These are phyloP conservation scores for Hylaeus anthracinus DNA, from an alignment of 1,140 invertebrate genomes.

Conservation along the genomic window DNA sequence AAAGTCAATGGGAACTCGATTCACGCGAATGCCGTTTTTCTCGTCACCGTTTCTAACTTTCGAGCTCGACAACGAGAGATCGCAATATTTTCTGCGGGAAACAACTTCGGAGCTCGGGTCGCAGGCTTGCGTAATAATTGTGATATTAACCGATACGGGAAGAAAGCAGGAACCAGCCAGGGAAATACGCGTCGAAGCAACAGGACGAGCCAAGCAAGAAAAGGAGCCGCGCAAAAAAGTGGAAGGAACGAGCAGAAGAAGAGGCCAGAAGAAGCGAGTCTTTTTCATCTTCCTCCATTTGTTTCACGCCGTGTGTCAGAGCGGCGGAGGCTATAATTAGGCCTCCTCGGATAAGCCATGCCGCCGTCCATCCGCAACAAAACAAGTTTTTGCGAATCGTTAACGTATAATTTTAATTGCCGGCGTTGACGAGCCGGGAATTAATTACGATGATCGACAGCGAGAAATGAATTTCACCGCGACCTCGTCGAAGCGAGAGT, in stretches of 20 bases:
- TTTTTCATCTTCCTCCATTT: slow-evolving; percentile 69
- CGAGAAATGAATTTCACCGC: slow-evolving; percentile 34
- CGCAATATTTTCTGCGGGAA: too few species aligned
- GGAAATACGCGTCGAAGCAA: background rate
- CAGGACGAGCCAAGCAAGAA: slow-evolving; percentile 5
- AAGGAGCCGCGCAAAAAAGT: background rate
- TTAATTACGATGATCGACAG: slow-evolving; percentile 78
- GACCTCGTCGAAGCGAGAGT: background rate
- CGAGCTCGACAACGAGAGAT: too few species aligned
- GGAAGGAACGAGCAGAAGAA: background rate
- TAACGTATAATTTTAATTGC: slow-evolving; percentile 79
- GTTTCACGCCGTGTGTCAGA: slow-evolving; percentile 54
- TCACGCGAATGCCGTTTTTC: too few species aligned
- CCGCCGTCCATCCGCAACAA: slow-evolving; percentile 65
- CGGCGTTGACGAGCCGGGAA: slow-evolving; percentile 71
- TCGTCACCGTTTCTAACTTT: too few species aligned
- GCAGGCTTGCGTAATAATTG: background rate
- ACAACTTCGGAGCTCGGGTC: too few species aligned
- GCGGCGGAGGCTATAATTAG: slow-evolving; percentile 71
- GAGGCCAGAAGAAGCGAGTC: slow-evolving; percentile 9
- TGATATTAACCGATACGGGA: background rate
- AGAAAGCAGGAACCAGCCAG: background rate
- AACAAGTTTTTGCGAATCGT: slow-evolving; percentile 78
- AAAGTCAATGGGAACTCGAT: too few species aligned
- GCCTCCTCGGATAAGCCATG: slow-evolving; percentile 69